These are phyloP conservation scores for Papilio demoleus DNA, from an alignment of 2,888 invertebrate species.

Conservation along the genomic window DNA sequence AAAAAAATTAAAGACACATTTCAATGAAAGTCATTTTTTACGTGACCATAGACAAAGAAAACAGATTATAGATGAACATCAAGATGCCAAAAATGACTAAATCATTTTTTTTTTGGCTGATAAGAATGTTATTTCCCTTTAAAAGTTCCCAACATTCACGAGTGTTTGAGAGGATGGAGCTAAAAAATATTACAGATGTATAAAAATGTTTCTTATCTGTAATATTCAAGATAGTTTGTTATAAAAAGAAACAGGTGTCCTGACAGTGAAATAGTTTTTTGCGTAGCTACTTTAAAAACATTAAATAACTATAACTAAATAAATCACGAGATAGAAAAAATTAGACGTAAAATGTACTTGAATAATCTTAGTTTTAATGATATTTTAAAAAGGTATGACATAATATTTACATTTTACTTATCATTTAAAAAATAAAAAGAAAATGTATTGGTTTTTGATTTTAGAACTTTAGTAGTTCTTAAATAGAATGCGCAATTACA, in stretches of 20 bases:
- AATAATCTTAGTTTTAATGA: too few species aligned
- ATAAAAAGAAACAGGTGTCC: slow-evolving; percentile 16
- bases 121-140: neutral
- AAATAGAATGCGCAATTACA: too few species aligned
- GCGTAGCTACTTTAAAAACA: slow-evolving; percentile 1
- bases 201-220: slow-evolving; percentile 9
- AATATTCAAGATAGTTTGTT: slow-evolving; percentile 3
- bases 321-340: neutral
- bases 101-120: neutral
- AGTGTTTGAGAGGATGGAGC: neutral
- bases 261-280: slow-evolving; percentile 26
- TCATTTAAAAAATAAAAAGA: too few species aligned
- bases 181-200: neutral
- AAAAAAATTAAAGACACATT: too few species aligned
- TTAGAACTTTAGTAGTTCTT: too few species aligned
- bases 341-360: neutral
- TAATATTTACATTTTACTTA: too few species aligned
- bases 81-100: too few species aligned
- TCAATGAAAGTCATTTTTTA: too few species aligned
- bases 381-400: neutral
- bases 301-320: slow-evolving; percentile 12
- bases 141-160: neutral
- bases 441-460: too few species aligned
- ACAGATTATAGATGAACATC: too few species aligned
- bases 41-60: too few species aligned